These are phyloP conservation scores for Drosophila nebulosa DNA, from an alignment of 1,140 invertebrate genomes.

Conservation along the genomic window DNA sequence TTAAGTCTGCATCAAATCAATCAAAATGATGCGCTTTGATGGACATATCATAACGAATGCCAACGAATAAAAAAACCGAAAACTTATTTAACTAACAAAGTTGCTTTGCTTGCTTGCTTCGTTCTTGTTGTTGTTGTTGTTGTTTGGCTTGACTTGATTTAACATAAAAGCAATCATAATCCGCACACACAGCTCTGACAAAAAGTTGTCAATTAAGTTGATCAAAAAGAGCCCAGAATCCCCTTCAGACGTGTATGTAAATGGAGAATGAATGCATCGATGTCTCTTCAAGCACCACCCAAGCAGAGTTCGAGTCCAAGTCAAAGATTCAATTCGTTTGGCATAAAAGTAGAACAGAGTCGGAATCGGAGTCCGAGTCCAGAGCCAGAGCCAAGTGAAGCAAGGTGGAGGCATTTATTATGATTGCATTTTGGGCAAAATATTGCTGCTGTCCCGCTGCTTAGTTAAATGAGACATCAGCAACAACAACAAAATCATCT, in stretches of 20 bases:
- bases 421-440: conserved; percentile 74
- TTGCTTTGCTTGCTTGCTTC: neutral
- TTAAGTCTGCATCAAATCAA: conserved; percentile 40
- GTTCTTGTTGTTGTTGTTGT: neutral
- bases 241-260: conserved; percentile 32
- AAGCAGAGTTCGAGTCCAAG: conserved; percentile 42
- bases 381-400: neutral
- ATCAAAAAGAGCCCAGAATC: conserved; percentile 43
- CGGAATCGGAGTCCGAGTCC: too few species aligned
- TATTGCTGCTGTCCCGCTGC: conserved; percentile 51
- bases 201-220: conserved; percentile 76
- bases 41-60: conserved; percentile 41
- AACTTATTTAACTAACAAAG: conserved; percentile 67
- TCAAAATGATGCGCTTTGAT: conserved; percentile 62
- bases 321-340: too few species aligned
- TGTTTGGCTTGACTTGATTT: conserved; percentile 29
- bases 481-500: neutral
- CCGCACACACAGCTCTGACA: conserved; percentile 72
- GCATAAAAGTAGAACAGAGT: too few species aligned
- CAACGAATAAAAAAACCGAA: conserved; percentile 18
- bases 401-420: conserved; percentile 70
- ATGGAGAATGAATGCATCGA: conserved; percentile 20
- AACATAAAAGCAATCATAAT: conserved; percentile 77
- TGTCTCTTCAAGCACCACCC: conserved; percentile 43
- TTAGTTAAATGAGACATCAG: conserved; percentile 77